A percentile compares a stretch with the other conserved stretches of the same genome.
Evolutionary conservation across 1,140 invertebrate genomes (phyloP).

Genomic region (Cherax quadricarinatus): DNA sequence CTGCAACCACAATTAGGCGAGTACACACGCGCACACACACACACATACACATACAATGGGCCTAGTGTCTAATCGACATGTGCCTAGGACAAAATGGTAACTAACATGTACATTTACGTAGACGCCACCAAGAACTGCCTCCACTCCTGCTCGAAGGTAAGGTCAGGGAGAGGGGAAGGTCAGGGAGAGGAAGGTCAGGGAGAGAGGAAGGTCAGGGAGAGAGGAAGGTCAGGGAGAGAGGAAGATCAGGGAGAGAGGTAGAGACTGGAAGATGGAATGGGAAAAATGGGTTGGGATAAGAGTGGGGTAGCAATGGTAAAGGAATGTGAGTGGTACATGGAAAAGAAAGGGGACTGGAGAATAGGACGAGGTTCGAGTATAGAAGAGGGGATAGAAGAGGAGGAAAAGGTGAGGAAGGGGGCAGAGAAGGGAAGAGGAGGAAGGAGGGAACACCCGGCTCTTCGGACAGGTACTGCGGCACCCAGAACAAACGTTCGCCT

Average conservation of each 20-base stretch:
- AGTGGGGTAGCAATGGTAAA: no score
- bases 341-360: neutral
- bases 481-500: neutral
- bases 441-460: neutral
- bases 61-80: no score
- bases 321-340: no score
- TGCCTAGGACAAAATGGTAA: no score
- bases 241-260: neutral
- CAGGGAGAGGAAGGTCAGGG: neutral
- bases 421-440: neutral
- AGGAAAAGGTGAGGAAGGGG: neutral
- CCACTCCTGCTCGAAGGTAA: no score
- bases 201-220: neutral
- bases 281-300: no score
- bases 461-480: neutral
- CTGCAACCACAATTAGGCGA: no score
- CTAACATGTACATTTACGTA: no score
- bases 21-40: no score
- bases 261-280: neutral
- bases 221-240: neutral
- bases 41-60: no score
- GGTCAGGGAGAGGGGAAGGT: no score
- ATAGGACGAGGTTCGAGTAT: neutral
- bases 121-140: no score
- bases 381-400: neutral